Evolutionary conservation across 2,797 vertebrate genomes (phyloP), one percentile per base, ranked within the genome.

Genomic region (Takifugu rubripes): DNA sequence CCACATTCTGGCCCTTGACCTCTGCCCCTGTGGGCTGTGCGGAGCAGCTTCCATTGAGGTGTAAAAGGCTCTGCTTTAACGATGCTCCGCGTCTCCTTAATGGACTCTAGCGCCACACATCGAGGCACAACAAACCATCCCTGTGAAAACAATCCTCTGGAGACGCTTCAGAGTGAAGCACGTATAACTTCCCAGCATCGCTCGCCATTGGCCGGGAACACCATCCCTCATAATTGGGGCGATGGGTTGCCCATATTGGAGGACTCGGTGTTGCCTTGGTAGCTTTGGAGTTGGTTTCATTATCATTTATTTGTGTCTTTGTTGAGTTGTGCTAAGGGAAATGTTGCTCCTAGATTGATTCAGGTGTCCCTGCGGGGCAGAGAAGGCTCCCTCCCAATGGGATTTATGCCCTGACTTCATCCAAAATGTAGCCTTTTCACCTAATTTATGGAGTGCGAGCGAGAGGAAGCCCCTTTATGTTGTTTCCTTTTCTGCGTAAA

Each of bases 401-500:
- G 21, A 21, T 21, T 21, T 21, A 21, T 21, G 1, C 21, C 21
- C 21, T 70, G 42, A 74, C 49, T 42, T 54, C 42, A 51, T 56
- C 25, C 25, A 3, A 15, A 16, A 67, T 8, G 1, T 25, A 40
- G 9, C 26, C 24, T 53, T 69, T 59, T 57, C 27, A 50, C 65
- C 60, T 62, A 55, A 59, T 80, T 76, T 74, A 61, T 62, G 44
- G 72, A 77, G 66, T 79, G 54, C 79, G 79, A 76, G 69, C 70
- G 75, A 80, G 70, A 77, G 79, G 53, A 59, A 46, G 79, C 64
- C 66, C 60, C 64, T 9, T 27, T 87, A 58, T 74, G 81, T 82
- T 71, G 77, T 75, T 81, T 68, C 68, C 26, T 61, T 56, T 75
- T 64, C 55, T 70, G 21, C 59, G 57, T 57, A 16, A 27, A 58